Evolutionary conservation across 2,113 vertebrate genomes (phyloP).

Genomic region (Calcarius ornatus): DNA sequence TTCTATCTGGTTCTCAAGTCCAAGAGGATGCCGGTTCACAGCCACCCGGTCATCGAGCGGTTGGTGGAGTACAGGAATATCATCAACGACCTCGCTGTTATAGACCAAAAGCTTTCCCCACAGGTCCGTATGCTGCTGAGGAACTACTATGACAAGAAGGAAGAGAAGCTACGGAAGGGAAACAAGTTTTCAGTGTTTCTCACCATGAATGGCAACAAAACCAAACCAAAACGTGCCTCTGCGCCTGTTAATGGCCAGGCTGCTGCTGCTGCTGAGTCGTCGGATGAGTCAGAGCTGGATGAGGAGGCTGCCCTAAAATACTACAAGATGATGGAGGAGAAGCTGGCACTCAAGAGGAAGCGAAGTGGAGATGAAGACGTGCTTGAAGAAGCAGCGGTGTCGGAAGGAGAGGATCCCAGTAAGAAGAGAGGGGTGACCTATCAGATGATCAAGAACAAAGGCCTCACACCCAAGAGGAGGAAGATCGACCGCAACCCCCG

Average conservation of each 20-base stretch:
- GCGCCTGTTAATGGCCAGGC: background rate
- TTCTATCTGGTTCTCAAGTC: slow-evolving; percentile 95
- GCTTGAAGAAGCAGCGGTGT: background rate
- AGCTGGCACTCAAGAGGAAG: slow-evolving; percentile 69
- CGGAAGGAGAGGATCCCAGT: slow-evolving; percentile 26
- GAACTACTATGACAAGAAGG: background rate
- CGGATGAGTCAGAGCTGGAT: slow-evolving; percentile 67
- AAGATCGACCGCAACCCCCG: slow-evolving; percentile 96
- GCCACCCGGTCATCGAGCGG: slow-evolving; percentile 91
- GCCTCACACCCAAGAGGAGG: slow-evolving; percentile 91
- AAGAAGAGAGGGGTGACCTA: slow-evolving; percentile 75
- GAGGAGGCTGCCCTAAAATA: slow-evolving; percentile 81
- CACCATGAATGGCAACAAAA: background rate
- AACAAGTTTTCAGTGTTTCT: background rate
- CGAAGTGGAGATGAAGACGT: background rate
- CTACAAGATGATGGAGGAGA: slow-evolving; percentile 70
- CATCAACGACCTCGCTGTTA: slow-evolving; percentile 78
- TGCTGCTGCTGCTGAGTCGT: background rate
- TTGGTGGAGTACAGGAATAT: slow-evolving; percentile 88
- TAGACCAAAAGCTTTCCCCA: slow-evolving; percentile 81
- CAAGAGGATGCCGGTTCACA: slow-evolving; percentile 82
- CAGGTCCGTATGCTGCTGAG: slow-evolving; percentile 79
- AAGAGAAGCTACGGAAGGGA: slow-evolving; percentile 3
- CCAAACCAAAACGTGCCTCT: background rate
- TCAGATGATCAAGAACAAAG: slow-evolving; percentile 81